Conservation (phyloP, 2,113 vertebrate genomes). For the Ancistrus triradiatus region DNA sequence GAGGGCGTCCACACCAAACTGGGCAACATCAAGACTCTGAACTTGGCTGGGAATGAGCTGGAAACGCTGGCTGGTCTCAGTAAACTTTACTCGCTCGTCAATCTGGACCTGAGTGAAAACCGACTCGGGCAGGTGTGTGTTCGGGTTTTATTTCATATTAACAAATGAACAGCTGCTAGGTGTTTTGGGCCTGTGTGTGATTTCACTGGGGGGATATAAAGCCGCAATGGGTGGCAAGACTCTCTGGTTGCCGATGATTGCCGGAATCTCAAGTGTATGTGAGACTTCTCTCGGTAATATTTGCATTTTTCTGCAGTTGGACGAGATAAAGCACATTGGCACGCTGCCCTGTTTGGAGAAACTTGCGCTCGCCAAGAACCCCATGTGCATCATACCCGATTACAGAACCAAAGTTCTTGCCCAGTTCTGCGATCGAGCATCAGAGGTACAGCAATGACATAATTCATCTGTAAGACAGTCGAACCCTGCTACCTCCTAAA, state of each 20-base stretch:
- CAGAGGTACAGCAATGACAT: slow-evolving; percentile 84
- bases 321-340: slow-evolving; percentile 84
- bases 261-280: no score
- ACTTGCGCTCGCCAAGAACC: slow-evolving; percentile 79
- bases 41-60: slow-evolving; percentile 89
- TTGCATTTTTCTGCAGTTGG: slow-evolving; percentile 69
- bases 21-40: slow-evolving; percentile 94
- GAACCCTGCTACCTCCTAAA: no score
- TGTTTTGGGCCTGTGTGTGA: background rate
- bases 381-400: slow-evolving; percentile 91
- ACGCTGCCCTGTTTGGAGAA: slow-evolving; percentile 87
- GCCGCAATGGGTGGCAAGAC: no score
- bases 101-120: slow-evolving; percentile 89
- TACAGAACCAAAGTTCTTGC: slow-evolving; percentile 95
- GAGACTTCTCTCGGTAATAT: no score
- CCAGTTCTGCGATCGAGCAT: slow-evolving; percentile 91
- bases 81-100: slow-evolving; percentile 93
- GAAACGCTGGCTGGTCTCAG: slow-evolving; percentile 82
- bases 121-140: slow-evolving; percentile 78
- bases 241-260: no score
- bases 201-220: no score
- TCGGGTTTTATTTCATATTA: no score
- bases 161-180: no score
- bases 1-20: slow-evolving; percentile 89
- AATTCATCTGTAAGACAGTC: no score